phyloP scores from a whole-genome alignment of 2,888 invertebrate genomes.

The Chymomyza amoena region DNA sequence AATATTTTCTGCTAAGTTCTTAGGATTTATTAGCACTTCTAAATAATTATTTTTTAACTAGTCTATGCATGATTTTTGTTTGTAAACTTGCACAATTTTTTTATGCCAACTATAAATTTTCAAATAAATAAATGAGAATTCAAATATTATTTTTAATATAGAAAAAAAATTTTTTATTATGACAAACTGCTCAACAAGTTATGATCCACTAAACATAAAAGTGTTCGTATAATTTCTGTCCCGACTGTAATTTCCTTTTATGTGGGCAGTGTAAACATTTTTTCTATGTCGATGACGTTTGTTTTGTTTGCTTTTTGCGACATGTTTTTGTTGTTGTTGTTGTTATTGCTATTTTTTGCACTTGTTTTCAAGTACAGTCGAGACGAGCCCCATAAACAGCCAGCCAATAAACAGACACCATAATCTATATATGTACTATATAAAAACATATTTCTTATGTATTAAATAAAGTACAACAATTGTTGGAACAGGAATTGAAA shows the following conservation, averaged over 20 bases:
- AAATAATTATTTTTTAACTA: too few species aligned
- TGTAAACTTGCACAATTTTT: too few species aligned
- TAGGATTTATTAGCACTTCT: too few species aligned
- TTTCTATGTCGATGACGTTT: constrained; percentile 52
- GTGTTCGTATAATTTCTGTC: not conserved
- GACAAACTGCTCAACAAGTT: too few species aligned
- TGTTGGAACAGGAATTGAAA: not conserved
- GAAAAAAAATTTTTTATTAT: too few species aligned
- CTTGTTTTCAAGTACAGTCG: not conserved
- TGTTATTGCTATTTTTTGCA: too few species aligned
- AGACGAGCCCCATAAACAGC: not conserved
- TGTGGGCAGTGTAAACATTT: not conserved
- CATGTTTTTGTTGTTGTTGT: constrained; percentile 16
- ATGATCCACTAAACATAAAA: too few species aligned
- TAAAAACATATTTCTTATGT: not conserved
- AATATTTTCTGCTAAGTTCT: too few species aligned
- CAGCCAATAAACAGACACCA: not conserved
- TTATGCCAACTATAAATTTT: too few species aligned
- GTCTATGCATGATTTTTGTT: too few species aligned
- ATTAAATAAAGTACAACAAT: not conserved
- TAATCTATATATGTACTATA: not conserved
- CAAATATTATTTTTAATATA: too few species aligned
- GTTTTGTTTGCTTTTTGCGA: constrained; percentile 48
- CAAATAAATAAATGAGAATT: too few species aligned
- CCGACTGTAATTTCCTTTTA: not conserved